phyloP scores from a whole-genome alignment of 1,140 invertebrate species.

The Drosophila ohnishii region DNA sequence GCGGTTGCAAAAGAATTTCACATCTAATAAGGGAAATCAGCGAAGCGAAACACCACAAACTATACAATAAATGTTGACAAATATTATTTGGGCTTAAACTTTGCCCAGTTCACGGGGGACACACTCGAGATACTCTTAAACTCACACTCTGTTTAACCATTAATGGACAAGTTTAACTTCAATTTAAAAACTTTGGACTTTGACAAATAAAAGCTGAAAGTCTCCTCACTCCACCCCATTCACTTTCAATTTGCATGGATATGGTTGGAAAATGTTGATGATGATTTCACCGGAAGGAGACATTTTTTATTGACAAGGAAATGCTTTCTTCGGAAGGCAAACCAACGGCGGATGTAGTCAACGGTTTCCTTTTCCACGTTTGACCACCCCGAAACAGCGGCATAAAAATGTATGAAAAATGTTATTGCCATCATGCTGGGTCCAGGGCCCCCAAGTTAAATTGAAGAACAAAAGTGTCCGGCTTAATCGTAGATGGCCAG shows the following conservation, averaged over 20 bases:
- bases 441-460: slow-evolving; percentile 2
- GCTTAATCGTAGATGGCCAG: slow-evolving; percentile 24
- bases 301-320: slow-evolving; percentile 57
- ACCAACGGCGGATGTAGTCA: slow-evolving; percentile 55
- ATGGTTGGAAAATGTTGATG: slow-evolving; percentile 16
- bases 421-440: slow-evolving; percentile 10
- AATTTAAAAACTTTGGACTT: slow-evolving; percentile 38
- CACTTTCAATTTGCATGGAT: slow-evolving; percentile 45
- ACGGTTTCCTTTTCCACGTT: slow-evolving; percentile 23
- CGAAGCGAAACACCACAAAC: not conserved
- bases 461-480: slow-evolving; percentile 14
- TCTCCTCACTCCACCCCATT: not conserved
- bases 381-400: slow-evolving; percentile 12
- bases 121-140: slow-evolving; percentile 1
- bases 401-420: slow-evolving; percentile 29
- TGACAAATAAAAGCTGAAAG: slow-evolving; percentile 34
- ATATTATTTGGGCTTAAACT: slow-evolving; percentile 24
- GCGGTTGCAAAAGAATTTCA: slow-evolving; percentile 12
- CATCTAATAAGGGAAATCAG: slow-evolving; percentile 33
- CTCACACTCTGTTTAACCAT: slow-evolving; percentile 20
- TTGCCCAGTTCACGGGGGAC: not conserved
- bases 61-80: slow-evolving; percentile 30
- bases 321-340: slow-evolving; percentile 41
- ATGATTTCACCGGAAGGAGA: slow-evolving; percentile 42
- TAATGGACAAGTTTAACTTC: slow-evolving; percentile 39